phyloP scores from a whole-genome alignment of 2,113 vertebrate species.

The Galeopterus variegatus region DNA sequence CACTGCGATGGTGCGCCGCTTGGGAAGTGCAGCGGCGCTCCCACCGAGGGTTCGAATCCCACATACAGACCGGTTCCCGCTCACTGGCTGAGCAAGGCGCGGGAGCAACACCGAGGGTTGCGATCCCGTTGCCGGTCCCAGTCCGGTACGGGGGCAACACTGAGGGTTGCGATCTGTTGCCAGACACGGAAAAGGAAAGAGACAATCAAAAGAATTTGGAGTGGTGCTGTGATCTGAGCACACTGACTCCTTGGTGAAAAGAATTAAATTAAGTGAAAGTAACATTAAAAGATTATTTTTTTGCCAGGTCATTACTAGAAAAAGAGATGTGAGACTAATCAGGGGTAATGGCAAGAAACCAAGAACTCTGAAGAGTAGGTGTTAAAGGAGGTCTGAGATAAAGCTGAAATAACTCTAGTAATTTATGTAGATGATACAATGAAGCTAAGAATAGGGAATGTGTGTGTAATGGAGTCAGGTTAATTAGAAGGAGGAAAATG shows the following conservation, averaged over 20 bases:
- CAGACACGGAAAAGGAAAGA: too few species aligned
- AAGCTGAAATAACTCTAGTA: constrained; percentile 68
- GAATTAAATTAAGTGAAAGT: constrained; percentile 62
- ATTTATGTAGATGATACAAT: constrained; percentile 78
- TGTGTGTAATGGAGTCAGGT: constrained; percentile 47
- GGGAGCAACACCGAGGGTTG: too few species aligned
- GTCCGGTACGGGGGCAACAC: too few species aligned
- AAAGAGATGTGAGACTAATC: constrained; percentile 67
- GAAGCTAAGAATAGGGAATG: constrained; percentile 62
- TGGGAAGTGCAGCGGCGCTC: too few species aligned
- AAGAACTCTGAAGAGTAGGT: constrained; percentile 56
- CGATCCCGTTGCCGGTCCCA: too few species aligned
- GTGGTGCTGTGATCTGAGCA: neutral
- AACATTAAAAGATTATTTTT: constrained; percentile 72
- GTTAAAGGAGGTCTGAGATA: constrained; percentile 60
- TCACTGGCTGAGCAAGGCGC: too few species aligned
- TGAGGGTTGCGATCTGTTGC: too few species aligned
- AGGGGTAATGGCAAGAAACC: constrained; percentile 62
- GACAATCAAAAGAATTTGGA: constrained; percentile 61
- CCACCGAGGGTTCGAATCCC: too few species aligned
- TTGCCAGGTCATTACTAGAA: constrained; percentile 63
- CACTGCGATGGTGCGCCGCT: too few species aligned
- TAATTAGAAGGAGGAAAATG: constrained; percentile 83
- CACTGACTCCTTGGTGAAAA: constrained; percentile 22
- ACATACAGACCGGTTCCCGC: too few species aligned